Base-by-base conservation (phyloP, 2,888 invertebrate species). In the Celastrina argiolus region DNA sequence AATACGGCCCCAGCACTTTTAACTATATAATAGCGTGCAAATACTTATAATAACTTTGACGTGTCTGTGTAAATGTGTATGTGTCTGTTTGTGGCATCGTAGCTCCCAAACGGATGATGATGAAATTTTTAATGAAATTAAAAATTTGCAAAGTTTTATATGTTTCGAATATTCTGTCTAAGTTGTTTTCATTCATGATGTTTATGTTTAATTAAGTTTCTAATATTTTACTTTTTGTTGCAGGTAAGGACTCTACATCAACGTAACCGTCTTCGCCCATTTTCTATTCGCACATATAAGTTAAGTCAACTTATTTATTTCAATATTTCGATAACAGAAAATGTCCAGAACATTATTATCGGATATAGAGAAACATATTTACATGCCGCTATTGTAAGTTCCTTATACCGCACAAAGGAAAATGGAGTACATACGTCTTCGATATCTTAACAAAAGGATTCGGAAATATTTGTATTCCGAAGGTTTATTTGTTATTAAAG, bases 371-470 rank as follows among this genome's bases (percentile, higher is more conserved):
- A 16, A 36, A 39, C 2, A 28, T 61, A 51, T 61, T 61, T 39
- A 61, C 22, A 39, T 61, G 26, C 61, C 6, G 14, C 61, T 31
- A 39, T 61, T 61, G 39, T 39, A 61, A 61, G 18, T 36, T 26
- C 2, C 56, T 56, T 59, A 59, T 61, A 61, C 16, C 2, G 36
- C 12, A 61, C 14, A 61, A 61, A 61, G 36, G 18, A 22, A 61
- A 61, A 39, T 22, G 18, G 16, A 59, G 28, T 34, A 18, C 34
- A 31, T 31, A 58, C 34, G 36, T 59, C 36, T 34, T 8, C 31
- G 16, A 18, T 18, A 59, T 59, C 34, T 34, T 26, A 59, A 59
- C 59, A 59, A 59, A 22, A 59, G 34, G 31, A 59, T 59, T 59
- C 34, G 18, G 28, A 31, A 16, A 58, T 58, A 31, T 58, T 58